Conservation (phyloP, 1,140 invertebrate species). For the Brachionus angularis region DNA sequence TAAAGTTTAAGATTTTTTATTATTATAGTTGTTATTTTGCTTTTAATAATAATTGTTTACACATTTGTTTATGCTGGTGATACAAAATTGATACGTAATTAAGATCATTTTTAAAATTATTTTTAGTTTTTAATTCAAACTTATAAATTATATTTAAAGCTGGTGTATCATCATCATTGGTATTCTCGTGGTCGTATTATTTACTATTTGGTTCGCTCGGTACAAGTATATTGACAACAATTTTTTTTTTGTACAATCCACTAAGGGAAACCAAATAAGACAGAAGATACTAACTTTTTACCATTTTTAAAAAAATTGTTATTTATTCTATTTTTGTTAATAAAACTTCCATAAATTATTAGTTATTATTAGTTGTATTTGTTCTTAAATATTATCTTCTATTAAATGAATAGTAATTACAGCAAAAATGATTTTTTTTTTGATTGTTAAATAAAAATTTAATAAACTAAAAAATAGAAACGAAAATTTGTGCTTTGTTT, state of each 20-base stretch:
- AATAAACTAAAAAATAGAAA: not conserved
- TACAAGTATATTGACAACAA: conserved; percentile 14
- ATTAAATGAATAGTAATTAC: too few relatives aligned
- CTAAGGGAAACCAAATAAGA: conserved; percentile 33
- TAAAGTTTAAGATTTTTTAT: not conserved
- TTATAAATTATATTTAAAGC: conserved; percentile 6
- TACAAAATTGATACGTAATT: conserved; percentile 39
- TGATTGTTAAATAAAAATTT: not conserved
- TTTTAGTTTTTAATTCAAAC: not conserved
- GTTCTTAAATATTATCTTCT: too few relatives aligned
- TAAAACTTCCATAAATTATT: too few relatives aligned
- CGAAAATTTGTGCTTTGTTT: not conserved
- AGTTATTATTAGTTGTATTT: too few relatives aligned
- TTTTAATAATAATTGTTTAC: conserved; percentile 27
- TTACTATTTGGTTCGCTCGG: conserved; percentile 7
- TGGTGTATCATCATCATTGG: conserved; percentile 28
- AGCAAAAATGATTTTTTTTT: conserved; percentile 1
- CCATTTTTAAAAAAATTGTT: conserved; percentile 4
- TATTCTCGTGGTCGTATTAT: conserved; percentile 43
- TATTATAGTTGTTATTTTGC: conserved; percentile 9
- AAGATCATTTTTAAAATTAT: not conserved
- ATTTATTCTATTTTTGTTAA: conserved; percentile 30
- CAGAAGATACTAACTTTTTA: not conserved
- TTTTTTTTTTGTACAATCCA: conserved; percentile 43
- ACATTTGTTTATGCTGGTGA: conserved; percentile 36